A percentile compares a stretch with the other conserved stretches of the same genome.
These are phyloP conservation scores for Oasisia sp. DNA, from an alignment of 2,888 invertebrate species.

Conservation along the genomic window DNA sequence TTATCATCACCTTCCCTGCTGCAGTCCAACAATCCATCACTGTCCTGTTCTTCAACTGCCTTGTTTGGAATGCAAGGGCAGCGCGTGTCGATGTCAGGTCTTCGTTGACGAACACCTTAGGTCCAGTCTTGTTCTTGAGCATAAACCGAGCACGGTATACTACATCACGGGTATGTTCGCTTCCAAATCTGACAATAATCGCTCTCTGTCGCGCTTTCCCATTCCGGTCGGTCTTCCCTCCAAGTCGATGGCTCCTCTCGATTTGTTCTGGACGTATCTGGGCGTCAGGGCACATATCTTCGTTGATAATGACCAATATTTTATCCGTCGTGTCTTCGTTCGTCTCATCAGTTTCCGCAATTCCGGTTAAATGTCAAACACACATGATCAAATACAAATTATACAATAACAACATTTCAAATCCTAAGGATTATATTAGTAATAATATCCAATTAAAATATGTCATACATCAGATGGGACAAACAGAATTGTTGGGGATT, in stretches of 20 bases:
- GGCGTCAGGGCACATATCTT: too few relatives aligned
- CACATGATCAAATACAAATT: too few relatives aligned
- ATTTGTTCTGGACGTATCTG: too few relatives aligned
- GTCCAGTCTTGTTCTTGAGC: not conserved
- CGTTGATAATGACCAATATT: not conserved
- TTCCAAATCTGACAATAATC: too few relatives aligned
- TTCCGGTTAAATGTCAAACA: not conserved
- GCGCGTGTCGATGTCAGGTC: not conserved
- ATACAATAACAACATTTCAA: too few relatives aligned
- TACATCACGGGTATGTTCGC: not conserved
- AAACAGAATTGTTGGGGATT: too few relatives aligned
- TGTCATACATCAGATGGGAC: too few relatives aligned
- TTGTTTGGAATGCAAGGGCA: not conserved
- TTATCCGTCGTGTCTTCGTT: not conserved
- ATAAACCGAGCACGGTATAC: not conserved
- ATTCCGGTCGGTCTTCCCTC: too few relatives aligned
- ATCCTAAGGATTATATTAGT: too few relatives aligned
- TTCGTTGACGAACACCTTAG: not conserved
- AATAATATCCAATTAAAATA: too few relatives aligned
- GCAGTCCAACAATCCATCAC: not conserved
- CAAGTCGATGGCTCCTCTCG: too few relatives aligned
- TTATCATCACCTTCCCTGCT: not conserved
- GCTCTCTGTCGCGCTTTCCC: too few relatives aligned
- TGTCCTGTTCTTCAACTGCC: not conserved
- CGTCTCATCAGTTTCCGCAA: not conserved